Conservation (phyloP, 2,888 invertebrate species). For the Eurytoma californica region DNA sequence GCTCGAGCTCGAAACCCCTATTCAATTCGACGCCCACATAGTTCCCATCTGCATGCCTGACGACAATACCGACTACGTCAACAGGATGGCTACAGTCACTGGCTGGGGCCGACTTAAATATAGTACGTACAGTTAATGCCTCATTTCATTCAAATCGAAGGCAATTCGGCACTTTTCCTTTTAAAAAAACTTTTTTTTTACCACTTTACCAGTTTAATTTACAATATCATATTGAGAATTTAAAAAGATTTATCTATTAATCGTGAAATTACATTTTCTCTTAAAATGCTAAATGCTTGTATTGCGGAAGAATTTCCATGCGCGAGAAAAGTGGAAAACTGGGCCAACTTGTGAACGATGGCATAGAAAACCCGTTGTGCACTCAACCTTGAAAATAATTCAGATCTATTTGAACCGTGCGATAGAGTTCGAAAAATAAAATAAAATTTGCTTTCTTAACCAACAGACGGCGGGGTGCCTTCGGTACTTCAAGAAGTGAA, state of each 20-base stretch:
- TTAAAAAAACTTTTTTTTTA: neutral
- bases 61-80: constrained; percentile 86
- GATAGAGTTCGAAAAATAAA: too few species aligned
- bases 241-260: too few species aligned
- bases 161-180: neutral
- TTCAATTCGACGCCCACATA: constrained; percentile 90
- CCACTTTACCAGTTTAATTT: too few species aligned
- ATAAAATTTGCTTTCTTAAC: neutral
- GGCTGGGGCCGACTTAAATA: constrained; percentile 95
- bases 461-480: constrained; percentile 87
- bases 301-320: too few species aligned
- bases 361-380: too few species aligned
- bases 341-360: too few species aligned
- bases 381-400: too few species aligned
- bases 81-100: constrained; percentile 91
- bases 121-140: constrained; percentile 75
- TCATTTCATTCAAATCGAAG: neutral
- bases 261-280: too few species aligned
- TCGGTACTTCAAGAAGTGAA: constrained; percentile 92
- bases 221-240: too few species aligned
- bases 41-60: constrained; percentile 94
- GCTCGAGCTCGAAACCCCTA: constrained; percentile 88
- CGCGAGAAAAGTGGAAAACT: too few species aligned
- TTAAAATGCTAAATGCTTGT: too few species aligned
- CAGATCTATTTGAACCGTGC: too few species aligned